These are phyloP conservation scores for Lithophane socia DNA, from an alignment of 2,888 invertebrate species.

Conservation along the genomic window DNA sequence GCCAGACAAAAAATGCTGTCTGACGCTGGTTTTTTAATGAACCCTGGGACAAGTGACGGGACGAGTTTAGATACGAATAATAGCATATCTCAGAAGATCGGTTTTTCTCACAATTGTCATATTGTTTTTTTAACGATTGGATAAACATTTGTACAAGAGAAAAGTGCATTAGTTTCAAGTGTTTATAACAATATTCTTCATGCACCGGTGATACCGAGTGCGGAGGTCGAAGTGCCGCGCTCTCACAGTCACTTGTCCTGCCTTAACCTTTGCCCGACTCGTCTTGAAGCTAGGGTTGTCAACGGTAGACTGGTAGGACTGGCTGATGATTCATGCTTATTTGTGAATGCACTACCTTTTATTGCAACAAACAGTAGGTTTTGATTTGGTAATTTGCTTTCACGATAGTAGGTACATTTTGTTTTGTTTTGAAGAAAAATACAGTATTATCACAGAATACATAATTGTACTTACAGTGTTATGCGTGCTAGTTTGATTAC, in stretches of 20 bases:
- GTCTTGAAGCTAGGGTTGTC: conserved; percentile 48
- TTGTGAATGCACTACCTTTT: background rate
- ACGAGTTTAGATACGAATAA: background rate
- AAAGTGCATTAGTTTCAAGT: conserved; percentile 31
- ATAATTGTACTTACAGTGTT: background rate
- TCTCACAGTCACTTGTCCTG: conserved; percentile 60
- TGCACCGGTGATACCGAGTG: conserved; percentile 13
- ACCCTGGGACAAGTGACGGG: too few species aligned
- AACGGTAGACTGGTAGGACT: background rate
- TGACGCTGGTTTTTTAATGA: too few species aligned
- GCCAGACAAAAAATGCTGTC: too few species aligned
- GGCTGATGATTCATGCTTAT: background rate
- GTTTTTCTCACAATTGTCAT: background rate
- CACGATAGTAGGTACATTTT: background rate
- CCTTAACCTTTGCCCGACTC: conserved; percentile 62
- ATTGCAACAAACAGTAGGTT: background rate
- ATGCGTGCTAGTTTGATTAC: too few species aligned
- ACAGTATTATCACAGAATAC: background rate
- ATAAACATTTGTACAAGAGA: background rate
- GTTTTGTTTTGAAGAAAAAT: background rate
- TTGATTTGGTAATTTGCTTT: background rate
- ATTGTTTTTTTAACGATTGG: background rate
- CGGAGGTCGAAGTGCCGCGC: conserved; percentile 43
- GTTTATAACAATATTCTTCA: background rate
- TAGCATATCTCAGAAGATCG: background rate